Evolutionary conservation across 2,113 vertebrate species (phyloP), one percentile per base, ranked within the genome.

Genomic region (Mus pahari): DNA sequence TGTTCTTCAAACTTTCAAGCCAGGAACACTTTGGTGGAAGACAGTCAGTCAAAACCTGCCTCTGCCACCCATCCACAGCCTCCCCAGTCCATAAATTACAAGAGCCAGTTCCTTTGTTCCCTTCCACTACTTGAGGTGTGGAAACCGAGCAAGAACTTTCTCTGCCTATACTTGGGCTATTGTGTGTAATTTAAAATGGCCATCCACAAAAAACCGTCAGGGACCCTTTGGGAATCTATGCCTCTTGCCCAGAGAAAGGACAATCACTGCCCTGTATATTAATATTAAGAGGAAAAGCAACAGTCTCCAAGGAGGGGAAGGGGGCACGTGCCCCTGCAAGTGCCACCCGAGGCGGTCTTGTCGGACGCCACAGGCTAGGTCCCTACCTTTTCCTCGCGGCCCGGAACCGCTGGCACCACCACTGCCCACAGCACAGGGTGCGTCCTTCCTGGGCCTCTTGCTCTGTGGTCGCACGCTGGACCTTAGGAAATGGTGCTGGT

Each of bases 401-500:
- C 97, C 97, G 2, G 97, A 64, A 77, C 97, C 91, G 77, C 98
- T 97, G 39, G 88, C 82, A 95, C 98, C 98, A 94, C 98, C 94
- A 87, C 98, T 98, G 94, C 99, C 99, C 98, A 98, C 99, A 24
- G 99, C 98, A 92, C 99, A 97, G 88, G 99, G 98, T n/a, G 98
- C 98, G 98, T 99, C 99, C 98, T 99, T 99, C 99, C 99, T 99
- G 97, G 99, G 98, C 98, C 99, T 99, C 98, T 99, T 99, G 98
- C 99, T 99, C 97, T 99, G 99, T 79, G 99, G 99, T 98, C 99
- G 98, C 97, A 99, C 99, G 88, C 99, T 99, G 95, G 99, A 99
- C 97, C 99, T 98, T 91, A 99, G 99, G 98, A 99, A 99, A 99
- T 99, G 99, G 99, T 99, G 99, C 98, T 99, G 99, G 98, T 99